Base-by-base conservation (phyloP, 1,140 invertebrate species). In the Archivesica marissinica region DNA sequence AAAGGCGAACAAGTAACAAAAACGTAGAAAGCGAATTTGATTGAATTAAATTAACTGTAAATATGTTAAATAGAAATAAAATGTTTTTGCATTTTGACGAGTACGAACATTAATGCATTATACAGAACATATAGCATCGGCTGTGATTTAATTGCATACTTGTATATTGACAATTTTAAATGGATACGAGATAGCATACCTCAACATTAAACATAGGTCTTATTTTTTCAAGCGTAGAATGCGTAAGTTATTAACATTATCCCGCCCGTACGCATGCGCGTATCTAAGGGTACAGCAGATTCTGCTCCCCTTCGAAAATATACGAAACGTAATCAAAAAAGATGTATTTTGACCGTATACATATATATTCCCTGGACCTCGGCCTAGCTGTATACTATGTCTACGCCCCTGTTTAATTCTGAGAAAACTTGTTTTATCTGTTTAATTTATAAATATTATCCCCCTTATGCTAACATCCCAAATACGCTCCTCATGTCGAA, bases 41-140 rank as follows among this genome's bases (percentile, higher is more conserved):
- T 81, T 81, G 79, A 81, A 81, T 81, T 81, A 72, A 81, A 81
- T 81, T 81, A 72, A 81, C 79, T 70, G 79, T 81, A 70, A 81
- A 81, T 81, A 81, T 72, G 64, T 81, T 56, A 59, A 81, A 72
- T 70, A 39, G 47, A 70, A 72, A 72, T 81, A 81, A 52, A 68
- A 39, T 56, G 20, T 41, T 77, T 61, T 59, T 61, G 75, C 68
- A 72, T 72, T 72, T 61, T 23, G 33, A 23, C 30, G 33, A 23
- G 75, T 23, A 56, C n/a, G 17, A 39, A n/a, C 23, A 33, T n/a
- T 39, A 54, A 35, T 35, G 30, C 59, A 64, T 13, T 33, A 25
- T 25, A 64, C 30, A 64, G 20, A 33, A 25, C n/a, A 64, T 35
- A 64, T 33, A 64, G 15, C 20, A 35, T 17, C 30, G 59, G 4